phyloP scores from a whole-genome alignment of 1,140 invertebrate species.

The Pinna nobilis region DNA sequence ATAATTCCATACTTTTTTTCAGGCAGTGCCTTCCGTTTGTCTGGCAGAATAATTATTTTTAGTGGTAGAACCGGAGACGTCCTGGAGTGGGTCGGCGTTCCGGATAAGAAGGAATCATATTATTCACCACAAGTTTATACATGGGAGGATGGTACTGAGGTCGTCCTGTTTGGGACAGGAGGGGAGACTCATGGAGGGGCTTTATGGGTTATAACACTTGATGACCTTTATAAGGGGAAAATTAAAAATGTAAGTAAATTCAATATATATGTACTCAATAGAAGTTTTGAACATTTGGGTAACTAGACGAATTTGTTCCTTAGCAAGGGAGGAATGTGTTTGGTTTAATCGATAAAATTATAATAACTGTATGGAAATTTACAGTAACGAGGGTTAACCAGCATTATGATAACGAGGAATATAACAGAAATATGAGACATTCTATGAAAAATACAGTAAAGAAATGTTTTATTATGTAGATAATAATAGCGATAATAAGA shows the following conservation, averaged over 20 bases:
- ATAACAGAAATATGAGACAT: too few species aligned
- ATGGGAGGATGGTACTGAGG: constrained; percentile 73
- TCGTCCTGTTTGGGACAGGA: constrained; percentile 84
- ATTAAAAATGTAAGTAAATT: constrained; percentile 75
- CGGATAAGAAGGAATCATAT: constrained; percentile 81
- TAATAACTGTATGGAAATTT: too few species aligned
- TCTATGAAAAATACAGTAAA: too few species aligned
- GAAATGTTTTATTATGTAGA: too few species aligned
- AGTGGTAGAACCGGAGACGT: constrained; percentile 83
- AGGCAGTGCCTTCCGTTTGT: constrained; percentile 64
- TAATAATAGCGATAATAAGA: too few species aligned
- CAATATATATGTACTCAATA: not conserved
- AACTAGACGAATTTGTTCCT: not conserved
- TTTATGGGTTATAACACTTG: constrained; percentile 80
- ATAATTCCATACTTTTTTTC: constrained; percentile 3
- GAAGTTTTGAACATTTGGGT: not conserved
- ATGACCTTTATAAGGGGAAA: constrained; percentile 77
- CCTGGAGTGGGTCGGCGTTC: constrained; percentile 80
- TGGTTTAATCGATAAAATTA: too few species aligned
- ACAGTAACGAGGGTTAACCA: too few species aligned
- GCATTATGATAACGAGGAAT: too few species aligned
- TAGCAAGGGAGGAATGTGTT: too few species aligned
- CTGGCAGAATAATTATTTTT: constrained; percentile 82
- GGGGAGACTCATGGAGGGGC: constrained; percentile 84
- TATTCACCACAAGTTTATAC: constrained; percentile 79